Conservation (phyloP, 2,888 invertebrate genomes). For the Cerceris rybyensis region DNA sequence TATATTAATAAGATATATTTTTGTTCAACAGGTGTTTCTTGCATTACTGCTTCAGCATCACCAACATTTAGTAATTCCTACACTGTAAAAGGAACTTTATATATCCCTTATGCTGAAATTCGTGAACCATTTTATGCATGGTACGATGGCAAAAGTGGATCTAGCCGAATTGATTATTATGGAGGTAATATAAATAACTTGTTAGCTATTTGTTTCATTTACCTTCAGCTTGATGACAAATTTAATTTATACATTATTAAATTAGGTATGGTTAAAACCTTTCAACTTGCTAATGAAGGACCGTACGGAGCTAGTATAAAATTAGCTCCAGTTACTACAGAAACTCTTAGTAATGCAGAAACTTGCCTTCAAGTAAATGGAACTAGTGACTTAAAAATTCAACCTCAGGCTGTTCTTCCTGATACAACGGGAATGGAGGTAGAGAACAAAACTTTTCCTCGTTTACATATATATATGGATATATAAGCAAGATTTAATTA, state of each 20-base stretch:
- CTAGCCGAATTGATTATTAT: slow-evolving; percentile 96
- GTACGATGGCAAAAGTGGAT: slow-evolving; percentile 89
- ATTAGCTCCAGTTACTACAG: slow-evolving; percentile 93
- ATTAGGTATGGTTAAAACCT: slow-evolving; percentile 93
- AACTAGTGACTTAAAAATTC: slow-evolving; percentile 84
- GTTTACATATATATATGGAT: background rate
- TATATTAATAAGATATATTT: no score
- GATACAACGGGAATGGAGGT: slow-evolving; percentile 89
- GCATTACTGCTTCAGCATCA: slow-evolving; percentile 63
- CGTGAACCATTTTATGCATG: slow-evolving; percentile 95
- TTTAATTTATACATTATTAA: slow-evolving; percentile 6
- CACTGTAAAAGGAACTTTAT: slow-evolving; percentile 89
- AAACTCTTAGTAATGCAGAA: slow-evolving; percentile 86
- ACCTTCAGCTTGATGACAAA: background rate
- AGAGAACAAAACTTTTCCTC: slow-evolving; percentile 35
- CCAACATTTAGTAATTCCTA: slow-evolving; percentile 89
- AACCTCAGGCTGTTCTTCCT: slow-evolving; percentile 91
- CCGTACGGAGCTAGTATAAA: slow-evolving; percentile 89
- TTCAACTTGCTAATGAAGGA: slow-evolving; percentile 87
- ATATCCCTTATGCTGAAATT: slow-evolving; percentile 97
- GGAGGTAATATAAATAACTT: slow-evolving; percentile 83
- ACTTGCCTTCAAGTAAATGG: slow-evolving; percentile 95
- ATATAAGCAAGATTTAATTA: no score
- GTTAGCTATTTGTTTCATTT: background rate
- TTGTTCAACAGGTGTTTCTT: slow-evolving; percentile 18